Evolutionary conservation across 2,888 invertebrate species (phyloP), one percentile per base, ranked within the genome.

Genomic region (Hybos culiciformis): DNA sequence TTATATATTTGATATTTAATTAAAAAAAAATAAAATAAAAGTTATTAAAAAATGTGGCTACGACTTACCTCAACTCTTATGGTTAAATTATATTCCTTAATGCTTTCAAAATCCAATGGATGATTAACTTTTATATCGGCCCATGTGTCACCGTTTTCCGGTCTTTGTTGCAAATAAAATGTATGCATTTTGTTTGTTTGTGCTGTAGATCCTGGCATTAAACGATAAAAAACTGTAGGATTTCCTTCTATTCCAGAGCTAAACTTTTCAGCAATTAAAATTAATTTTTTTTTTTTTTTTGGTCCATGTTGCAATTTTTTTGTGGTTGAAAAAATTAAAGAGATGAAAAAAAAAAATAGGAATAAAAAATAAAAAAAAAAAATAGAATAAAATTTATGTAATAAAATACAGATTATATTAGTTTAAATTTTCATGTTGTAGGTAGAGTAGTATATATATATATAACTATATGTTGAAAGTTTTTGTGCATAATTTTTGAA

Each of bases 171-270:
- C 54, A 92, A 76, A 69, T 93, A 93, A 70, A 92, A 93, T 49
- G 91, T 91, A 68, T 93, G 88, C 68, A 82, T 82, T 70, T 92
- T 93, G 72, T 93, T 93, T 55, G 92, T 93, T 70, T 93, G 92
- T 7, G 92, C 88, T 44, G 92, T 93, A 26, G 91, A 91, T 50
- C 92, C 92, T 50, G 90, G 90, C 84, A 93, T 93, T 62, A 93
- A 71, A 48, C 86, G 84, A 71, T 93, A 93, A 74, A 88, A 93
- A 55, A 93, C 92, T 55, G 90, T 90, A 46, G 92, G 92, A 70
- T 91, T 93, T 69, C 88, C 88, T 66, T 91, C 90, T 68, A 93
- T 93, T 54, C 92, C 92, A 64, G 92, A 92, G 74, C 92, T 91
- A 78, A 44, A 41, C 38, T 39, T 33, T 24, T 4, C 29, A 29